Percentiles rank a stretch among this genome's conserved stretches.
These are phyloP conservation scores for Ceratoteleas bidentatus DNA, from an alignment of 1,140 invertebrate genomes.

Conservation along the genomic window DNA sequence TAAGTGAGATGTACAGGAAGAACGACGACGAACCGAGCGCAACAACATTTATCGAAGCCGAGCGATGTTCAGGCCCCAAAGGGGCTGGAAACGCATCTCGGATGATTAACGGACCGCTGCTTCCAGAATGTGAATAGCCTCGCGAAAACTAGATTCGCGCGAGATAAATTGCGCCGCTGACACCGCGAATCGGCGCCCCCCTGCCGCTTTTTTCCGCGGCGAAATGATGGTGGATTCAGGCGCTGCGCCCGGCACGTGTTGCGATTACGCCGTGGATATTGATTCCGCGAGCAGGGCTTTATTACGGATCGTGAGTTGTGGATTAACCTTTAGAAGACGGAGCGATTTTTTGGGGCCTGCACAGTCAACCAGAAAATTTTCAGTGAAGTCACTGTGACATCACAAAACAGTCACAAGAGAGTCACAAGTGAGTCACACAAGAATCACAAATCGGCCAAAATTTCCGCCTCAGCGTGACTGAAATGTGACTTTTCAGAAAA, in stretches of 20 bases:
- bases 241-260: slow-evolving; percentile 28
- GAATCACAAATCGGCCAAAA: no score
- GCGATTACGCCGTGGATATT: slow-evolving; percentile 28
- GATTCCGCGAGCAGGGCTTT: slow-evolving; percentile 15
- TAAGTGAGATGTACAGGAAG: slow-evolving; percentile 61
- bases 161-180: slow-evolving; percentile 50
- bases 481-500: no score
- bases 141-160: slow-evolving; percentile 26
- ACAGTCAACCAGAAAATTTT: no score
- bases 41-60: slow-evolving; percentile 52
- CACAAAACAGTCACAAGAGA: no score
- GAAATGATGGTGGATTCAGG: slow-evolving; percentile 33
- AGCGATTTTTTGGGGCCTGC: no score
- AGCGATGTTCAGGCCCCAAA: slow-evolving; percentile 25
- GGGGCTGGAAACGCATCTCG: slow-evolving; percentile 29
- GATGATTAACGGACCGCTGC: slow-evolving; percentile 44
- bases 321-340: no score
- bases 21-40: slow-evolving; percentile 40
- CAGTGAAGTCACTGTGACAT: no score
- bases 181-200: slow-evolving; percentile 36
- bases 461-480: no score
- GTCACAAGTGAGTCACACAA: no score
- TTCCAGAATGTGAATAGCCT: slow-evolving; percentile 34
- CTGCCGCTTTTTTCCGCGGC: slow-evolving; percentile 11
- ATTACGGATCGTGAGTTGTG: slow-evolving; percentile 17